Evolutionary conservation across 2,797 vertebrate genomes (phyloP), one percentile per base, ranked within the genome.

Genomic region (Parauchenoglanis ngamensis): DNA sequence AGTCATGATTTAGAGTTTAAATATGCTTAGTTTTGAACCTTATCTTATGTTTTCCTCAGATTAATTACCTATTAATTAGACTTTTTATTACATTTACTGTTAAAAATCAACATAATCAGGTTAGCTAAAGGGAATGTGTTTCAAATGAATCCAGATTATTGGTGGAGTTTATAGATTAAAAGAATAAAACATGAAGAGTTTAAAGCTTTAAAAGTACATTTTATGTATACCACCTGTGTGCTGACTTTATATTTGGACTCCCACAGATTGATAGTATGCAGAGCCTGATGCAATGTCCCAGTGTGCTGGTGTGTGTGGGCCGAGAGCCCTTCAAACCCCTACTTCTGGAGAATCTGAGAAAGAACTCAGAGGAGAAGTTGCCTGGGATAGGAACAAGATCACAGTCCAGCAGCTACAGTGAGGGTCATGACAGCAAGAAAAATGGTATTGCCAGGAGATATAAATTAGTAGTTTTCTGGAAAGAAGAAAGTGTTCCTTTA

Each of bases 251-350:
- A 86, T 21, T 28, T 84, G 52, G 19, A 12, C 57, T 25, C 57
- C 57, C 5, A 52, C 91, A 99, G 98, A 97, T 99, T 0, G 97
- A 98, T 92, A 97, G 92, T 83, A 89, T 98, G 92, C 97, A 97
- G 89, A 95, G 94, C 72, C 94, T 99, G 40, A 90, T 97, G 54
- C 96, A 95, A 54, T 96, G 97, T 73, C 96, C 97, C 52, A 94
- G 21, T 0, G 83, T 97, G 84, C 94, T 99, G n/a, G 93, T 99
- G 80, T 99, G 98, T 56, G 96, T 97, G 0, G 97, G 98, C 23
- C 92, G 93, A 11, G 98, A 99, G 88, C 94, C 97, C 0, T 97
- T 97, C 88, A 97, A 97, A 81, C 95, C 96, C 0, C 87, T 93
- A 0, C 91, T 95, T 0, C 15, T 90, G 85, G 96, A 97, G 86